phyloP scores from a whole-genome alignment of 1,140 invertebrate species.

The Pristionchus pacificus region DNA sequence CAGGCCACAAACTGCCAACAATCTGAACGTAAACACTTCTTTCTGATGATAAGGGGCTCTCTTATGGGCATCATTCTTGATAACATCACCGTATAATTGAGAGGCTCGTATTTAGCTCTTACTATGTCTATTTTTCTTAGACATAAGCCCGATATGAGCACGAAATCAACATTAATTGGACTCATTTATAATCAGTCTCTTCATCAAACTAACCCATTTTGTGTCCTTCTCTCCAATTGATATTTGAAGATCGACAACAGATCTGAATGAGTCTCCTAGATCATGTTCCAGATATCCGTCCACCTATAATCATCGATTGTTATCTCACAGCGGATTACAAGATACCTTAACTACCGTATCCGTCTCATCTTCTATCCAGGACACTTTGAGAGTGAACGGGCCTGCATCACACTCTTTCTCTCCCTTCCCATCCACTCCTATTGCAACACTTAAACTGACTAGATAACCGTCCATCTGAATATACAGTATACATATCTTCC shows the following conservation, averaged over 20 bases:
- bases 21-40: background rate
- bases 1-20: background rate
- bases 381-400: background rate
- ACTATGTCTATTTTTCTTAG: no score
- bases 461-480: background rate
- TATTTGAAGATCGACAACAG: background rate
- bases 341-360: background rate
- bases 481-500: no score
- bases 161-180: no score
- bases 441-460: background rate
- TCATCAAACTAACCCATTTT: background rate
- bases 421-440: background rate
- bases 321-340: background rate
- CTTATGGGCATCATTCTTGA: no score
- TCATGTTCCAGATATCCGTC: background rate
- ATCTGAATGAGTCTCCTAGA: background rate
- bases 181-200: no score
- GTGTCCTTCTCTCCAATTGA: background rate
- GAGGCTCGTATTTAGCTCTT: no score
- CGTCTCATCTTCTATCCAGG: background rate
- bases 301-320: background rate
- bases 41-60: background rate
- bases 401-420: background rate
- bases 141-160: no score
- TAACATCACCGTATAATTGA: no score